phyloP scores from a whole-genome alignment of 2,888 invertebrate species.

The Epistrophe grossulariae region DNA sequence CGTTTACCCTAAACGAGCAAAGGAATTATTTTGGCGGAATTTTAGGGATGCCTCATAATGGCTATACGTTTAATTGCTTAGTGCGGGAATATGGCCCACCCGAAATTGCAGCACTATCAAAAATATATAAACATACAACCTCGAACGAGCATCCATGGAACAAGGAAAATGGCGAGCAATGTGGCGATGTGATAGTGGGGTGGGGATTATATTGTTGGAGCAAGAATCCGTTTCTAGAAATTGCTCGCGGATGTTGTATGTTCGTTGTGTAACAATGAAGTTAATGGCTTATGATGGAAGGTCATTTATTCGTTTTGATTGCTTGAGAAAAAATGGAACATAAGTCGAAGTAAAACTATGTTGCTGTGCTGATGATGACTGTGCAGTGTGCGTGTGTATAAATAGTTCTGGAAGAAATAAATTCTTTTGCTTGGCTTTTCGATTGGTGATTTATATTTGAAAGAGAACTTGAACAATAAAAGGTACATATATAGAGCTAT shows the following conservation, averaged over 20 bases:
- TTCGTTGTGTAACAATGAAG: constrained; percentile 57
- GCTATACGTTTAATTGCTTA: constrained; percentile 67
- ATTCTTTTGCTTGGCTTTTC: constrained; percentile 65
- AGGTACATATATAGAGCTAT: no score
- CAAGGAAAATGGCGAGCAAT: no score
- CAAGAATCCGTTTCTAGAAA: constrained; percentile 29
- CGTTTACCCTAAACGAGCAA: constrained; percentile 23
- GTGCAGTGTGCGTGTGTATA: constrained; percentile 1
- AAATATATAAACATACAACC: neutral
- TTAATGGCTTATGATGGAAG: constrained; percentile 72
- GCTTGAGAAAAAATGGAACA: constrained; percentile 54
- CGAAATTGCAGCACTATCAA: constrained; percentile 55
- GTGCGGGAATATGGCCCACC: constrained; percentile 51
- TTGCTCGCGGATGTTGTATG: constrained; percentile 37
- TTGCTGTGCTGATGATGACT: constrained; percentile 37
- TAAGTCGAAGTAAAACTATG: constrained; percentile 47
- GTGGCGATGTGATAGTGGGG: no score
- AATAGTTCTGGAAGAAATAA: constrained; percentile 53
- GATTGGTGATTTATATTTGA: constrained; percentile 56
- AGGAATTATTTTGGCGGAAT: constrained; percentile 58
- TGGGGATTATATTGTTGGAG: neutral
- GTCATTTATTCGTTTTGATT: constrained; percentile 72
- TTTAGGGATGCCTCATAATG: constrained; percentile 68
- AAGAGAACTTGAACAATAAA: no score
- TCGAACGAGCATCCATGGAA: neutral